Evolutionary conservation across 2,113 vertebrate genomes (phyloP).

Genomic region (Tor tambroides): DNA sequence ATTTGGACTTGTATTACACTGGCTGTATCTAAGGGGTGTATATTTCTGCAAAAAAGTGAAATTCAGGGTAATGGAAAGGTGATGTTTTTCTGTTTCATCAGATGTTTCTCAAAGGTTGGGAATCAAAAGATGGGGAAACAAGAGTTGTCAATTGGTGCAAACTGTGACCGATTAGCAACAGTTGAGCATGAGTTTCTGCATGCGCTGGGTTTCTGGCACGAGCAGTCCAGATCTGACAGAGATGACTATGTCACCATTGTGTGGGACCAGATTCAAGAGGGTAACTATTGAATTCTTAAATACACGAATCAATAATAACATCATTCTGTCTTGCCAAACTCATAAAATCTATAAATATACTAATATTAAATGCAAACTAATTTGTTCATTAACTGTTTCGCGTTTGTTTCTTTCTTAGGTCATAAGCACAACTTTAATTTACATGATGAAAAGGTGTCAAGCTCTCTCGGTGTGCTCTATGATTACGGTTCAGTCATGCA

Average conservation of each 20-base stretch:
- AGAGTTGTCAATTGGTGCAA: slow-evolving; percentile 80
- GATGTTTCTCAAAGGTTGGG: slow-evolving; percentile 91
- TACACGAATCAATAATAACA: not conserved
- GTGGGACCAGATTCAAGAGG: slow-evolving; percentile 81
- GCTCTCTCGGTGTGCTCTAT: slow-evolving; percentile 83
- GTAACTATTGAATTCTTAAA: slow-evolving; percentile 65
- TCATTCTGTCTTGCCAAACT: not conserved
- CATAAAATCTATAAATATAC: not conserved
- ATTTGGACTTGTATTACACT: not conserved
- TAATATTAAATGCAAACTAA: not conserved
- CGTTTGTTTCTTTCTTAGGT: slow-evolving; percentile 67
- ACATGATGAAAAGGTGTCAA: slow-evolving; percentile 75
- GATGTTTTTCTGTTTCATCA: slow-evolving; percentile 59
- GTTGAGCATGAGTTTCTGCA: slow-evolving; percentile 90
- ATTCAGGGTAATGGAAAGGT: not conserved
- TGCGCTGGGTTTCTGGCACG: slow-evolving; percentile 89
- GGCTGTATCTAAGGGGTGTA: not conserved
- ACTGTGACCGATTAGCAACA: slow-evolving; percentile 82
- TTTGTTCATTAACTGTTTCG: not conserved
- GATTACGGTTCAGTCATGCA: slow-evolving; percentile 92
- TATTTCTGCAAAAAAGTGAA: not conserved
- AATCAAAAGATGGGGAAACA: slow-evolving; percentile 80
- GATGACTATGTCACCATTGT: slow-evolving; percentile 85
- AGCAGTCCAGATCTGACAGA: slow-evolving; percentile 87
- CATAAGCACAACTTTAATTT: slow-evolving; percentile 82